Evolutionary conservation across 2,888 invertebrate species (phyloP).

Genomic region (Scaptomyza tumidula): DNA sequence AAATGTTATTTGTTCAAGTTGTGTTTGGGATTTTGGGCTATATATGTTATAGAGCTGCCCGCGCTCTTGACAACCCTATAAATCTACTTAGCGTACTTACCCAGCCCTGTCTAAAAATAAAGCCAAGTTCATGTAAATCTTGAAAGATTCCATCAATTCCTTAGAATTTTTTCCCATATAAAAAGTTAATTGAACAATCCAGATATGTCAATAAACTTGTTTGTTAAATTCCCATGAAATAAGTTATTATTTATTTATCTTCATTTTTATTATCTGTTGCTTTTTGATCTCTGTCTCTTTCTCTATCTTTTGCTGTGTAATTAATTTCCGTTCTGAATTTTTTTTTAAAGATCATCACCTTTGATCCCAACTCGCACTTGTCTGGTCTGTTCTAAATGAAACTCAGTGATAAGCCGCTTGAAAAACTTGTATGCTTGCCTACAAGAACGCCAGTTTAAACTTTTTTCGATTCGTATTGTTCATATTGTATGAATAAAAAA

Average conservation of each 20-base stretch:
- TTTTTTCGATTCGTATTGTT: not conserved
- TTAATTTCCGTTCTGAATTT: not conserved
- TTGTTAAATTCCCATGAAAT: conserved; percentile 1
- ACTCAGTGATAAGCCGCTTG: conserved; percentile 12
- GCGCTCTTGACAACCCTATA: not conserved
- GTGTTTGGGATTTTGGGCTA: conserved; percentile 15
- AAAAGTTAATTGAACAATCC: conserved; percentile 1
- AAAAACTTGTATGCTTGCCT: not conserved
- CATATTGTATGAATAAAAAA: not conserved
- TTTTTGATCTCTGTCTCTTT: not conserved
- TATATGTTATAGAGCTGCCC: not conserved
- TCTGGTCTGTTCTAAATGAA: not conserved
- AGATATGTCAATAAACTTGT: not conserved
- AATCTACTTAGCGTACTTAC: not conserved
- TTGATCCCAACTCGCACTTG: not conserved
- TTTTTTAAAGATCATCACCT: not conserved
- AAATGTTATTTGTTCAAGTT: conserved; percentile 18
- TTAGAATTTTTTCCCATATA: conserved; percentile 13
- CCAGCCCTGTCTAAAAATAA: conserved; percentile 1
- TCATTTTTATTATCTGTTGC: not conserved
- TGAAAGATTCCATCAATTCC: conserved; percentile 1
- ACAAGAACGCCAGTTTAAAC: not conserved
- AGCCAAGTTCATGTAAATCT: not conserved
- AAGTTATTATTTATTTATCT: not conserved
- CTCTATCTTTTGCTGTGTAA: not conserved